Conservation (phyloP, 1,140 invertebrate species). For the Achatina immaculata region DNA sequence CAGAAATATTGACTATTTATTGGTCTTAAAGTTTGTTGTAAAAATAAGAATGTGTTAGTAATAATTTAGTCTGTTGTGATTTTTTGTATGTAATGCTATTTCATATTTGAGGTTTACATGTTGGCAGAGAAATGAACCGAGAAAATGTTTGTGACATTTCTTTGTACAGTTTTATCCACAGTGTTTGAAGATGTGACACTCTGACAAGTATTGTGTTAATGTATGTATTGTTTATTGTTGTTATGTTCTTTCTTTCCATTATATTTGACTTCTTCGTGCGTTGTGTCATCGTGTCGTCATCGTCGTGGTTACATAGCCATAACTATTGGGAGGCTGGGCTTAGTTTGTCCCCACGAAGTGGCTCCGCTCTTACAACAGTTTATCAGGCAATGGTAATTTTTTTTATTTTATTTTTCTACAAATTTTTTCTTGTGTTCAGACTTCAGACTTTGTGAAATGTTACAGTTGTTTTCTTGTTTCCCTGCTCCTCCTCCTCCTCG, state of each 20-base stretch:
- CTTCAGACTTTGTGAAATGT: background rate
- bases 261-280: constrained; percentile 67
- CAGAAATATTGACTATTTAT: constrained; percentile 31
- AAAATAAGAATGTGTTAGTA: too few species aligned
- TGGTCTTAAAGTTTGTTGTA: too few species aligned
- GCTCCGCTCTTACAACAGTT: constrained; percentile 99
- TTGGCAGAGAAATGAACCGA: background rate
- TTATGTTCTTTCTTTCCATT: constrained; percentile 74
- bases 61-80: too few species aligned
- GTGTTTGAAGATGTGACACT: background rate
- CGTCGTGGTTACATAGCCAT: constrained; percentile 84
- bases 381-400: constrained; percentile 97
- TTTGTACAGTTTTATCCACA: constrained; percentile 5
- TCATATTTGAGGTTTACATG: background rate
- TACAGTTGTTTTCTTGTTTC: too few species aligned
- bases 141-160: background rate
- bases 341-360: constrained; percentile 99
- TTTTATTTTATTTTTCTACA: constrained; percentile 61
- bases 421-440: background rate
- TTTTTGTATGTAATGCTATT: background rate
- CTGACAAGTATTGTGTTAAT: constrained; percentile 40
- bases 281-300: constrained; percentile 64
- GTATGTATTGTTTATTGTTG: constrained; percentile 70
- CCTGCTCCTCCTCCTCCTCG: too few species aligned
- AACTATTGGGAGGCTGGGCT: constrained; percentile 99